Conservation (phyloP, 1,140 invertebrate species). For the Ganaspis sp. region DNA sequence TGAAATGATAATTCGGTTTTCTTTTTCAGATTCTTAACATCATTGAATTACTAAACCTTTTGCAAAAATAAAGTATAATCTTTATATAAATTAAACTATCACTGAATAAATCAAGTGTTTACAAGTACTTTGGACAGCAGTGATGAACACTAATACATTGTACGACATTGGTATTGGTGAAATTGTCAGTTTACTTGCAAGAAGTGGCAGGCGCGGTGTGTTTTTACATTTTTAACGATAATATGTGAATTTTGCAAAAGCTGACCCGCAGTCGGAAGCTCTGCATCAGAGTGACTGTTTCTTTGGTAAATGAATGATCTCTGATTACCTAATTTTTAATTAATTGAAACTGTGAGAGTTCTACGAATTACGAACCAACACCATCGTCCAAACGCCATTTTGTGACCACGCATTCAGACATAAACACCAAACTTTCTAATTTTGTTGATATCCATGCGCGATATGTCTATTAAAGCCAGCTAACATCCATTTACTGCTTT, state of each 20-base stretch:
- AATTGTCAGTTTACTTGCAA: slow-evolving; percentile 39
- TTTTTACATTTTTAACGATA: slow-evolving; percentile 45
- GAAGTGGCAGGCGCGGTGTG: slow-evolving; percentile 45
- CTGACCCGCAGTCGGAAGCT: slow-evolving; percentile 42
- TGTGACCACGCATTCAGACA: slow-evolving; percentile 59
- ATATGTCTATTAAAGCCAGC: background rate
- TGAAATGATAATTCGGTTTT: background rate
- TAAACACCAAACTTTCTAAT: slow-evolving; percentile 67
- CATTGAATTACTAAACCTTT: background rate
- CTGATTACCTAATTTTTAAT: background rate
- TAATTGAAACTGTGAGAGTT: background rate
- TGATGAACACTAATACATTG: slow-evolving; percentile 17
- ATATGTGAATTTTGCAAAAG: slow-evolving; percentile 49
- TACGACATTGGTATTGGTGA: slow-evolving; percentile 25
- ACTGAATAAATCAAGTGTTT: background rate
- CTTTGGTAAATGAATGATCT: background rate
- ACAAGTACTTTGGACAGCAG: slow-evolving; percentile 16
- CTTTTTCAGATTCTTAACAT: background rate
- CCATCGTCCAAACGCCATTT: slow-evolving; percentile 60
- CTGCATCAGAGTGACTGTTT: slow-evolving; percentile 17
- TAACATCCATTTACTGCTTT: background rate
- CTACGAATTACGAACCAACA: slow-evolving; percentile 20
- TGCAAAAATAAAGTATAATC: background rate
- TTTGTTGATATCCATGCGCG: slow-evolving; percentile 43
- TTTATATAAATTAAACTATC: background rate